These are phyloP conservation scores for Anoura caudifer DNA, from an alignment of 2,113 vertebrate genomes.

Conservation along the genomic window DNA sequence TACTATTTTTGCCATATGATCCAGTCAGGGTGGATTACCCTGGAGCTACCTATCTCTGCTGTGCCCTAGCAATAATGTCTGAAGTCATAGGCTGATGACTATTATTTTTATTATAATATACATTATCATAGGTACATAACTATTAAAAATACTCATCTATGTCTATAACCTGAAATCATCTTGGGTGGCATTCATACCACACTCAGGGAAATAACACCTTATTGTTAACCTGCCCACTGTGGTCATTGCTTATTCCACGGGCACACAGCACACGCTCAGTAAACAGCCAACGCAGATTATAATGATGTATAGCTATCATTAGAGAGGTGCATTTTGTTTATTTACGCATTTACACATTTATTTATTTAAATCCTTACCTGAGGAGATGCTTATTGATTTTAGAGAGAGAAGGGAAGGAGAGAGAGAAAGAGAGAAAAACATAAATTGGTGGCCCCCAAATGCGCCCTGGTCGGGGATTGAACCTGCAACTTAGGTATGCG, in stretches of 20 bases:
- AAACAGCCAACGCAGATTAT: not conserved
- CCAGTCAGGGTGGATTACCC: not conserved
- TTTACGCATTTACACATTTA: not conserved
- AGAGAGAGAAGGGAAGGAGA: too few species aligned
- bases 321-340: not conserved
- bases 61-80: not conserved
- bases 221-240: not conserved
- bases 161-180: not conserved
- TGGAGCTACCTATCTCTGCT: not conserved
- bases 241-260: not conserved
- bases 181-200: not conserved
- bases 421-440: too few species aligned
- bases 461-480: too few species aligned
- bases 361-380: too few species aligned
- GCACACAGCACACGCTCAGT: not conserved
- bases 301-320: not conserved
- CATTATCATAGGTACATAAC: not conserved
- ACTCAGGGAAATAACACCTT: not conserved
- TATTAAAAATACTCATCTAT: slow-evolving; percentile 17
- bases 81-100: not conserved
- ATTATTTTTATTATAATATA: not conserved
- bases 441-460: too few species aligned
- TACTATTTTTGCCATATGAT: not conserved
- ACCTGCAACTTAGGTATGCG: too few species aligned
- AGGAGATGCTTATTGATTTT: too few species aligned